These are phyloP conservation scores for Galemys pyrenaicus DNA, from an alignment of 2,113 vertebrate species.

Conservation along the genomic window DNA sequence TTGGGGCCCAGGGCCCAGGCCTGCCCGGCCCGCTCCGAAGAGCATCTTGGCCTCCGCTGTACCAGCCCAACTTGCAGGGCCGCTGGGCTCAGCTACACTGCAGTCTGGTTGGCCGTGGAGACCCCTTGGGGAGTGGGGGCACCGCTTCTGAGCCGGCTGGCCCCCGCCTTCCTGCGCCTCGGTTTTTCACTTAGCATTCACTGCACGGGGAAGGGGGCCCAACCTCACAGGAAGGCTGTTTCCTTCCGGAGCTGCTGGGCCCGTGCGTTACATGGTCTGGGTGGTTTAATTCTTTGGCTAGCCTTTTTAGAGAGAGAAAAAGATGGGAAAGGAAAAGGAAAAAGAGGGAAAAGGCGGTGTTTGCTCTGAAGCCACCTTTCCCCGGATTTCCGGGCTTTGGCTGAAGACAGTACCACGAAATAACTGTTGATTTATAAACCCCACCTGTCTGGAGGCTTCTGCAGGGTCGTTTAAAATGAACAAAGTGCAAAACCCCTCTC, in stretches of 20 bases:
- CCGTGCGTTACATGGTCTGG: neutral
- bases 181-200: neutral
- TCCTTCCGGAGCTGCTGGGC: neutral
- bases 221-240: neutral
- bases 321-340: neutral
- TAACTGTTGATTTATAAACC: neutral
- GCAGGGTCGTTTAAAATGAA: neutral
- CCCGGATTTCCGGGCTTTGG: neutral
- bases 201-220: too few relatives aligned
- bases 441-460: neutral
- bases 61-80: neutral
- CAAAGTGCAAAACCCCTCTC: neutral
- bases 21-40: neutral
- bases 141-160: fast-evolving
- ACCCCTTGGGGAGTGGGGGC: neutral
- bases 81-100: neutral
- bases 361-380: neutral
- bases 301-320: neutral
- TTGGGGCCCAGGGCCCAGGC: neutral
- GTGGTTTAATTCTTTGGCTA: neutral
- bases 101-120: neutral
- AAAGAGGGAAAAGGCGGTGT: neutral
- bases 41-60: neutral
- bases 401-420: neutral
- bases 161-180: neutral